phyloP scores from a whole-genome alignment of 2,888 invertebrate species.

The Trypoxylon attenuatum region DNA sequence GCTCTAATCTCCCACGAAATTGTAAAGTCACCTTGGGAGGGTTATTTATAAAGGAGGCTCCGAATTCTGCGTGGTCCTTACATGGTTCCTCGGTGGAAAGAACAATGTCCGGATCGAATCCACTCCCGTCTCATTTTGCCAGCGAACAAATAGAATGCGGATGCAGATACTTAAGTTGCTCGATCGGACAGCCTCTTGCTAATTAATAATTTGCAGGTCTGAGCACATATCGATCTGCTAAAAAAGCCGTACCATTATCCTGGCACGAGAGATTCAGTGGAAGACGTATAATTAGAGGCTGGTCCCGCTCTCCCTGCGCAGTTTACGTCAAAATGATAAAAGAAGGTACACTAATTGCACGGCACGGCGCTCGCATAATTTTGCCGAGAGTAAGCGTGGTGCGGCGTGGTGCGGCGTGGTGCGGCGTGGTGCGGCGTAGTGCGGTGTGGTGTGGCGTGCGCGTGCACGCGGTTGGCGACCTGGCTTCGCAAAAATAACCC shows the following conservation, averaged over 20 bases:
- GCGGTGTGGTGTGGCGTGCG: constrained; percentile 7
- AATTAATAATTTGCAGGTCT: no score
- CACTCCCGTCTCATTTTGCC: no score
- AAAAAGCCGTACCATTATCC: no score
- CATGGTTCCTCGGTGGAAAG: neutral
- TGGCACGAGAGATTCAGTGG: neutral
- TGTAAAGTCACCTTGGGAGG: constrained; percentile 55
- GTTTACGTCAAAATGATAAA: neutral
- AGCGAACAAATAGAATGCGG: no score
- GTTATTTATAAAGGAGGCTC: constrained; percentile 51
- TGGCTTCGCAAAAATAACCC: constrained; percentile 48
- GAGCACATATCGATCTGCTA: no score
- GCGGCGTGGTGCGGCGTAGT: neutral
- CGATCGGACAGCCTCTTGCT: no score
- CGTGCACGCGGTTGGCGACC: constrained; percentile 22
- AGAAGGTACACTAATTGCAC: constrained; percentile 22
- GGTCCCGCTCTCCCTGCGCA: neutral
- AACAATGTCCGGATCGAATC: neutral
- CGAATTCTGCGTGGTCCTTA: neutral
- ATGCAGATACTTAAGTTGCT: no score
- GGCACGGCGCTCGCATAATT: constrained; percentile 30
- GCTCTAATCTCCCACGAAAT: constrained; percentile 65
- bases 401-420: neutral
- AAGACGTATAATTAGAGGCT: neutral
- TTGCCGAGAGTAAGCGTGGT: constrained; percentile 1